Conservation (phyloP, 2,113 vertebrate species). For the Hiodon tergisus region DNA sequence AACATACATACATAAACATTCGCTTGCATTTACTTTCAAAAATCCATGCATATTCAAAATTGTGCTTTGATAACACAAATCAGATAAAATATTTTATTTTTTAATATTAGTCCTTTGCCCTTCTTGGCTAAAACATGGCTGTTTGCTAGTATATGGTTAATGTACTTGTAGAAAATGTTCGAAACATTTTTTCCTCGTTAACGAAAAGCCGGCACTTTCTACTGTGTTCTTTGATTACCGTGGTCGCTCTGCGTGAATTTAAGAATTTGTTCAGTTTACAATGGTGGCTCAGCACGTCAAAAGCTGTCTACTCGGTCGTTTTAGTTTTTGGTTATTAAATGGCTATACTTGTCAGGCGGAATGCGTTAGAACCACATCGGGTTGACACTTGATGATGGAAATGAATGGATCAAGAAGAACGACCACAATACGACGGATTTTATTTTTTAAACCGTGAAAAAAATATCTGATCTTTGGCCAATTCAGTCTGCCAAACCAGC, state of each 20-base stretch:
- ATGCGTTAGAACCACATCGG: not conserved
- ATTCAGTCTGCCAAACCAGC: slow-evolving; percentile 24
- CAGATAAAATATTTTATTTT: too few species aligned
- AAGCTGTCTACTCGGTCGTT: too few species aligned
- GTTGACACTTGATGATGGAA: not conserved
- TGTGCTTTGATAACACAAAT: too few species aligned
- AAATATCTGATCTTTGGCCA: slow-evolving; percentile 52
- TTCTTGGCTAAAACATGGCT: too few species aligned
- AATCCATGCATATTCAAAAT: too few species aligned
- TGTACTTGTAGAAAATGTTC: too few species aligned
- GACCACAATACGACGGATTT: slow-evolving; percentile 40
- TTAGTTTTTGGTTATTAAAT: not conserved
- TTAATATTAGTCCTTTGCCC: too few species aligned
- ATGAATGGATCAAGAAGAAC: not conserved
- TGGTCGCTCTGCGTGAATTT: not conserved
- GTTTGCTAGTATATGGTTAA: too few species aligned
- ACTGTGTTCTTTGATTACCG: not conserved
- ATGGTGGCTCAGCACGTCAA: not conserved
- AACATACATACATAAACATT: too few species aligned
- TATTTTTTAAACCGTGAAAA: slow-evolving; percentile 48
- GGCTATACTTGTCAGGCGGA: not conserved
- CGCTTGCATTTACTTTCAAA: too few species aligned
- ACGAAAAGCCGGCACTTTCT: not conserved
- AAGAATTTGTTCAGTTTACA: slow-evolving; percentile 16
- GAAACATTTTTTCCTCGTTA: not conserved